Conservation (phyloP, 2,888 invertebrate species). For the Subacronicta megacephala region DNA sequence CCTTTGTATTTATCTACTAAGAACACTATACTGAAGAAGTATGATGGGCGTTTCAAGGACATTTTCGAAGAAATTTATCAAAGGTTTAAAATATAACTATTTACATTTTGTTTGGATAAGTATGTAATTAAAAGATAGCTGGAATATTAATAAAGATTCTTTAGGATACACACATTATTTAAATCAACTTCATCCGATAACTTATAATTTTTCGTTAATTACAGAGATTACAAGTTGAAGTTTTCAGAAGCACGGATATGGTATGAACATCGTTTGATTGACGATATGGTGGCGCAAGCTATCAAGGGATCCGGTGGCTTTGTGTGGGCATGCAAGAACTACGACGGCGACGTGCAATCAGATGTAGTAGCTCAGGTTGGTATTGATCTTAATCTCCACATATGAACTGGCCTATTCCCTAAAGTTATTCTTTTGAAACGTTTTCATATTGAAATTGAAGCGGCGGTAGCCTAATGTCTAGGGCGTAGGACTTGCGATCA, state of each 20-base stretch:
- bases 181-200: conserved; percentile 25
- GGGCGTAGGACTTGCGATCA: no score
- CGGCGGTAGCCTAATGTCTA: no score
- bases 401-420: no score
- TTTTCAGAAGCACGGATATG: conserved; percentile 94
- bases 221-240: conserved; percentile 92
- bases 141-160: conserved; percentile 25
- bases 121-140: conserved; percentile 12
- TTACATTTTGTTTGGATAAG: not conserved
- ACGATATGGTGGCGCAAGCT: conserved; percentile 97
- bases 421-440: no score
- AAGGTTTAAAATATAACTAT: conserved; percentile 81
- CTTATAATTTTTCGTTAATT: conserved; percentile 28
- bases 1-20: conserved; percentile 97
- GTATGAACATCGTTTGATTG: conserved; percentile 97
- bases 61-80: conserved; percentile 97
- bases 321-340: conserved; percentile 98
- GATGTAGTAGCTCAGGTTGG: conserved; percentile 94
- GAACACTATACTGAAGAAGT: conserved; percentile 96
- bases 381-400: not conserved
- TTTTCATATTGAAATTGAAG: no score
- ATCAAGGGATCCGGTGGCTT: conserved; percentile 96
- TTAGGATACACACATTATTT: conserved; percentile 15
- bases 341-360: conserved; percentile 97
- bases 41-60: conserved; percentile 97